Conservation (phyloP, 1,140 invertebrate genomes). For the Penaeus chinensis region DNA sequence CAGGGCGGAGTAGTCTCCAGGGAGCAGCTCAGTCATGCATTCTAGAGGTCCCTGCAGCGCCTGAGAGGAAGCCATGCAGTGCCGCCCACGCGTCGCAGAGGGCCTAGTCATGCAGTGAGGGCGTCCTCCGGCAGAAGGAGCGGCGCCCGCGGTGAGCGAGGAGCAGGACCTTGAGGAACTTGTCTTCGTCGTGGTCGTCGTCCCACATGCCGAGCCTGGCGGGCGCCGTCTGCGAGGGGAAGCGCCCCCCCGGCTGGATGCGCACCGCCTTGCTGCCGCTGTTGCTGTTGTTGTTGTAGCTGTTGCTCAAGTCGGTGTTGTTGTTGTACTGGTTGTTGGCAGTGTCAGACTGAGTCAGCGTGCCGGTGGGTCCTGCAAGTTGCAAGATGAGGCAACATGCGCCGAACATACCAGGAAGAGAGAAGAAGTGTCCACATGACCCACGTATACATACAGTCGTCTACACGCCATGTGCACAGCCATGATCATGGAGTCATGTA, state of each 20-base stretch:
- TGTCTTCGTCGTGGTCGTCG: slow-evolving; percentile 67
- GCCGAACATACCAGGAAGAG: too few species aligned
- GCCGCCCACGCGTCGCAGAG: too few species aligned
- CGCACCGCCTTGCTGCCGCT: slow-evolving; percentile 39
- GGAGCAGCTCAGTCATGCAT: too few species aligned
- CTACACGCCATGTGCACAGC: slow-evolving; percentile 4
- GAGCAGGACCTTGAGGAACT: slow-evolving; percentile 67
- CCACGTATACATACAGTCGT: too few species aligned
- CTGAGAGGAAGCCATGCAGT: too few species aligned
- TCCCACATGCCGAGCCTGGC: slow-evolving; percentile 68
- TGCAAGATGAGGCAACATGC: slow-evolving; percentile 53
- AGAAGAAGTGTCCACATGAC: too few species aligned
- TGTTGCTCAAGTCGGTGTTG: slow-evolving; percentile 25
- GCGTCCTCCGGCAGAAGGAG: too few species aligned
- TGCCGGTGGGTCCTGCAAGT: slow-evolving; percentile 46
- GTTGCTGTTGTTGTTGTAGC: slow-evolving; percentile 38
- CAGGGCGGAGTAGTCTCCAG: too few species aligned
- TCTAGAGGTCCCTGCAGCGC: too few species aligned
- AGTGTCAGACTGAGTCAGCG: slow-evolving; percentile 43
- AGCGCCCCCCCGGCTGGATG: slow-evolving; percentile 65
- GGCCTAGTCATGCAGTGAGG: too few species aligned
- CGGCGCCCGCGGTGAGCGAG: background rate
- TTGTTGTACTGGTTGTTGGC: slow-evolving; percentile 51
- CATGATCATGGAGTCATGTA: too few species aligned
- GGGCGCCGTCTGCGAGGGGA: slow-evolving; percentile 70